Percentiles rank a stretch among this genome's conserved stretches.
Evolutionary conservation across 2,888 invertebrate species (phyloP).

Genomic region (Capitulum mitella): DNA sequence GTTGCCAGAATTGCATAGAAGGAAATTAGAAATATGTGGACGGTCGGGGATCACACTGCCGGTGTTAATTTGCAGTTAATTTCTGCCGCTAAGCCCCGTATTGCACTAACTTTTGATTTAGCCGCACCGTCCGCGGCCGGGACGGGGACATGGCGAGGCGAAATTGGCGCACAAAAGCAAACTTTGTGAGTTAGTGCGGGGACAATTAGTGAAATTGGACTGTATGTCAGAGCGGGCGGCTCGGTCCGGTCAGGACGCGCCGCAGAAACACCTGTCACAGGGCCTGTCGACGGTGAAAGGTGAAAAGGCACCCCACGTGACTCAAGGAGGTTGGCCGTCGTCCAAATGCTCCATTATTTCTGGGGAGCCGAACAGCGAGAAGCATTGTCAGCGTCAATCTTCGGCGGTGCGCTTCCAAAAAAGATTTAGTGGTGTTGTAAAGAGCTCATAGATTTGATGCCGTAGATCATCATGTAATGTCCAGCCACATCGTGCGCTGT

Average conservation of each 20-base stretch:
- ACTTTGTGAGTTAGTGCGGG: slow-evolving; percentile 16
- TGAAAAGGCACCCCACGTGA: too few species aligned
- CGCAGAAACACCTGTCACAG: not conserved
- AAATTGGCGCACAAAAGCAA: slow-evolving; percentile 21
- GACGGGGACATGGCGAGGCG: slow-evolving; percentile 10
- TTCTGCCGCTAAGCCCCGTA: slow-evolving; percentile 22
- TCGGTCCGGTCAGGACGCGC: not conserved
- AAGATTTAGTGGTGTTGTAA: too few species aligned
- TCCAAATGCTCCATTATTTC: too few species aligned
- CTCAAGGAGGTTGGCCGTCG: too few species aligned
- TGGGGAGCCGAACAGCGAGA: too few species aligned
- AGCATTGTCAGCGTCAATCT: too few species aligned
- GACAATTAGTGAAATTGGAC: slow-evolving; percentile 20
- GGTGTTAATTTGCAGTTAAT: slow-evolving; percentile 23
- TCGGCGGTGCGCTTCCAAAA: too few species aligned
- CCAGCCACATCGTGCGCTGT: too few species aligned
- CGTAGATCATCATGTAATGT: too few species aligned
- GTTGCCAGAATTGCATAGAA: slow-evolving; percentile 22
- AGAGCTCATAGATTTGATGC: too few species aligned
- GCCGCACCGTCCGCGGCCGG: not conserved
- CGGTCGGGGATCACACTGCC: slow-evolving; percentile 5
- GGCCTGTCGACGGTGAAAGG: too few species aligned
- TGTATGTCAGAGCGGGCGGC: not conserved
- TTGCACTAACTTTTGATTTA: slow-evolving; percentile 22
- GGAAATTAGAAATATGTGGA: slow-evolving; percentile 24